Conservation (phyloP, 2,797 vertebrate species). For the Scleropages formosus region DNA sequence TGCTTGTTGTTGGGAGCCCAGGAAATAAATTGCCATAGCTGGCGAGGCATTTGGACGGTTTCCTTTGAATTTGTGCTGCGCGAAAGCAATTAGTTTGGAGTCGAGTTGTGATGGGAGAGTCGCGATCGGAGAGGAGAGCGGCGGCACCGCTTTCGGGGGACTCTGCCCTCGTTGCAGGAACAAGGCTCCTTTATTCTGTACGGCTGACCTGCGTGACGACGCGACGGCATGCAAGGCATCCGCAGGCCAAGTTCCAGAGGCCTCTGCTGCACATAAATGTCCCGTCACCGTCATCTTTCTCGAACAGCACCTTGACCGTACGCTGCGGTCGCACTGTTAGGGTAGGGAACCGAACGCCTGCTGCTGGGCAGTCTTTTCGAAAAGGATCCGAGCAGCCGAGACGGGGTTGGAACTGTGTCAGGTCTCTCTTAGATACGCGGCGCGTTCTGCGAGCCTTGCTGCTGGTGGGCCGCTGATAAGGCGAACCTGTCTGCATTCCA, state of each 20-base stretch:
- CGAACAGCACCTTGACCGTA: too few relatives aligned
- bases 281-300: too few relatives aligned
- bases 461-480: not conserved
- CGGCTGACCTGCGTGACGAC: not conserved
- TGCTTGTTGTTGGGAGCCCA: constrained; percentile 42
- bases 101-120: constrained; percentile 43
- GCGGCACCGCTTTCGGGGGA: not conserved
- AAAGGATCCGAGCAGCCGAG: not conserved
- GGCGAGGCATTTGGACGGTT: constrained; percentile 36
- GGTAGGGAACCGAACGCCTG: not conserved
- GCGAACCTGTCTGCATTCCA: not conserved
- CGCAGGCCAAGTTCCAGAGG: not conserved
- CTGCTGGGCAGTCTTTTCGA: not conserved
- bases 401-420: too few relatives aligned
- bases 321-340: not conserved
- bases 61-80: constrained; percentile 37
- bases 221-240: not conserved
- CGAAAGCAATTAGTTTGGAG: constrained; percentile 35
- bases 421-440: too few relatives aligned
- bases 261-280: not conserved
- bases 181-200: not conserved
- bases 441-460: too few relatives aligned
- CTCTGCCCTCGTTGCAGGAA: not conserved
- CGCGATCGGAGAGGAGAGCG: not conserved
- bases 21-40: constrained; percentile 36